Evolutionary conservation across 2,113 vertebrate genomes (phyloP), one percentile per base, ranked within the genome.

Genomic region (Ivindomyrus marchei): DNA sequence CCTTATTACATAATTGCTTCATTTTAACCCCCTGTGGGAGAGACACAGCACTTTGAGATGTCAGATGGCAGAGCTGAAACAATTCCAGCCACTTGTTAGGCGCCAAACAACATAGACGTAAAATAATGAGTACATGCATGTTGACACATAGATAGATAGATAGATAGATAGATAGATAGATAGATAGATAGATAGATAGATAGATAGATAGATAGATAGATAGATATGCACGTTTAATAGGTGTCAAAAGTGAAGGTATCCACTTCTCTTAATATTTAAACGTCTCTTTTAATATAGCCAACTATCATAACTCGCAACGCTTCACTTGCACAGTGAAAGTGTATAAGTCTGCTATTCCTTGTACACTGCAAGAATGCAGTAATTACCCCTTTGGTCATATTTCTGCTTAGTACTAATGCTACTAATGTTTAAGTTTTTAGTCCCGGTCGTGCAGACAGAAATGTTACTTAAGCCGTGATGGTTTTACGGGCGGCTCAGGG

Each of bases 381-480:
- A 39, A 36, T 77, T 77, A 77, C 15, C 66, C 31, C n/a, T 15
- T 74, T 31, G 66, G n/a, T 74, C n/a, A 74, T 36, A 39, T 42
- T 80, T 42, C 5, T 80, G 5, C 13, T 8, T 17, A 77, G 3
- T 31, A 17, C 31, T 4, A 77, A 77, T 31, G 5, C 74, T 80
- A 19, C 17, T 39, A 42, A 42, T 80, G 74, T 7, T 39, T 39
- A 80, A 42, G 31, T 77, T 39, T 36, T 77, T 36, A 39, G 15
- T 77, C 13, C 3, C 36, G 70, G 15, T 39, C 15, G 17, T 19
- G 31, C 4, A 77, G 74, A 27, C n/a, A 42, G 6, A 77, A 84
- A 89, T 52, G 6, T 47, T 88, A 88, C 89, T 90, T 52, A 92
- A 91, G 89, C 90, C 80, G 36, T 89, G 88, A 88, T 90, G 24